phyloP scores from a whole-genome alignment of 2,888 invertebrate species.

The Luffia ferchaultella region DNA sequence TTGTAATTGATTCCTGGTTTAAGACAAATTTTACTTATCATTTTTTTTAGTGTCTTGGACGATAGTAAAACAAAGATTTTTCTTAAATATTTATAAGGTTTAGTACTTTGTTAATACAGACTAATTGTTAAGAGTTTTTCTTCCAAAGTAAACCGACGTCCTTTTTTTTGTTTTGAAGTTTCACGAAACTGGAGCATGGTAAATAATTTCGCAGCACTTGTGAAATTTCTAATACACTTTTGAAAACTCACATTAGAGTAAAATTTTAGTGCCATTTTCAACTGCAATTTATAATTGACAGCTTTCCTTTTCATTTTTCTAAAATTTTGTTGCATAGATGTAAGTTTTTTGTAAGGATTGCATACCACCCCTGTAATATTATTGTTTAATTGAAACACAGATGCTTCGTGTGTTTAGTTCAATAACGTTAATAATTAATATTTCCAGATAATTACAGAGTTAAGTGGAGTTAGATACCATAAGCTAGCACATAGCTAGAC shows the following conservation, averaged over 20 bases:
- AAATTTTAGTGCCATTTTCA: background rate
- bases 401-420: too few relatives aligned
- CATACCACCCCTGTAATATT: too few relatives aligned
- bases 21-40: slow-evolving; percentile 9
- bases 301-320: too few relatives aligned
- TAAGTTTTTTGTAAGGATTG: too few relatives aligned
- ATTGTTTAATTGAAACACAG: too few relatives aligned
- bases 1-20: slow-evolving; percentile 15
- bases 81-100: slow-evolving; percentile 9
- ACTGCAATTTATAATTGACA: background rate
- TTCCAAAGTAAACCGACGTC: slow-evolving; percentile 11
- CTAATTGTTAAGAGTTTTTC: slow-evolving; percentile 13
- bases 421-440: too few relatives aligned
- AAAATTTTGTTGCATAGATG: too few relatives aligned
- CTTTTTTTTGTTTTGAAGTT: slow-evolving; percentile 10
- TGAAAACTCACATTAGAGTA: background rate
- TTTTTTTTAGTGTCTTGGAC: slow-evolving; percentile 10
- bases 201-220: slow-evolving; percentile 8
- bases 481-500: too few relatives aligned
- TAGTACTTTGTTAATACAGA: slow-evolving; percentile 10
- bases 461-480: too few relatives aligned
- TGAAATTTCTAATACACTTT: slow-evolving; percentile 6
- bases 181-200: slow-evolving; percentile 10
- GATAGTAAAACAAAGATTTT: slow-evolving; percentile 14
- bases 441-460: too few relatives aligned